Conservation (phyloP, 2,113 vertebrate species). For the Labrus mixtus region DNA sequence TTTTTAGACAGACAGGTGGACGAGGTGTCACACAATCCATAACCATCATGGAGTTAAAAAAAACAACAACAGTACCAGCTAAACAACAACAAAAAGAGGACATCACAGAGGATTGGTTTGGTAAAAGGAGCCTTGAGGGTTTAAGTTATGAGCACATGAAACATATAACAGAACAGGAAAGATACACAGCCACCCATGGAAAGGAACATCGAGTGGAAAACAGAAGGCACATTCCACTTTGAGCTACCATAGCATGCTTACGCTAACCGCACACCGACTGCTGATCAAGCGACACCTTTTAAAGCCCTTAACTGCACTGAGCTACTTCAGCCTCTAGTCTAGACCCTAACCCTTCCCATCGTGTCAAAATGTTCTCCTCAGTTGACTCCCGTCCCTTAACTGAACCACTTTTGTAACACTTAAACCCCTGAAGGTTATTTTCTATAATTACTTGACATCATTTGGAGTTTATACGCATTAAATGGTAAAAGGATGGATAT, state of each 20-base stretch:
- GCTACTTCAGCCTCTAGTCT: background rate
- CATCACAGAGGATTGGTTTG: background rate
- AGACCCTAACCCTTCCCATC: background rate
- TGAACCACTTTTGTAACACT: background rate
- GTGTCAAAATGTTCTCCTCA: background rate
- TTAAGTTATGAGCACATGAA: background rate
- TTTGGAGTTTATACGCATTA: conserved; percentile 19
- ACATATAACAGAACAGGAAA: background rate
- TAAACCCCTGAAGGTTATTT: background rate
- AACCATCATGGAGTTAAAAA: background rate
- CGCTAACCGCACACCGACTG: conserved; percentile 7
- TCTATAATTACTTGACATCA: conserved; percentile 15
- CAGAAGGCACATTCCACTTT: conserved; percentile 37
- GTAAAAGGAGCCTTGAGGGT: background rate
- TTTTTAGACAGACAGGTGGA: background rate
- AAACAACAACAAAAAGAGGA: background rate
- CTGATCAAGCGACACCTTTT: conserved; percentile 1
- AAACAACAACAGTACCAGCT: too few relatives aligned
- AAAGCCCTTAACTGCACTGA: background rate
- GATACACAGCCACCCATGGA: background rate
- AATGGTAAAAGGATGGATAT: background rate
- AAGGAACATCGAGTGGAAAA: conserved; percentile 3
- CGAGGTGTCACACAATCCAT: background rate
- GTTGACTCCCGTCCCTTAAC: background rate
- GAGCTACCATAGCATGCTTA: background rate